Evolutionary conservation across 2,797 vertebrate genomes (phyloP).

Genomic region (Gymnothorax javanicus): DNA sequence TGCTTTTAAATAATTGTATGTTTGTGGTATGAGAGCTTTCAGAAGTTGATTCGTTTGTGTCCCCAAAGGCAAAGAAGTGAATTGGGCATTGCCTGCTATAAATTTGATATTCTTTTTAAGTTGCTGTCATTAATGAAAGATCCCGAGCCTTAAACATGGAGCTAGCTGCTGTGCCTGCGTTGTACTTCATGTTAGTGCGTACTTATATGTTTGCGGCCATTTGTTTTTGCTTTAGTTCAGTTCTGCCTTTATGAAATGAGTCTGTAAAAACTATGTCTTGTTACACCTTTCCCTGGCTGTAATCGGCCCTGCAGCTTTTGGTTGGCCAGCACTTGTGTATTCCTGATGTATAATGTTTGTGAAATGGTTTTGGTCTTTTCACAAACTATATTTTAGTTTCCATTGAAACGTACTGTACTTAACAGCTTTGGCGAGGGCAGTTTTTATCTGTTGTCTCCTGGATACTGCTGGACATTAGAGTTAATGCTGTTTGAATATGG

Average conservation of each 20-base stretch:
- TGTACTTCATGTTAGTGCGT: not conserved
- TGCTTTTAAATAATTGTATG: not conserved
- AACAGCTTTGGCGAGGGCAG: constrained; percentile 56
- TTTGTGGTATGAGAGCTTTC: too few relatives aligned
- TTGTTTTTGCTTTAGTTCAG: not conserved
- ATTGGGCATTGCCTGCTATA: not conserved
- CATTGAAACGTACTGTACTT: constrained; percentile 61
- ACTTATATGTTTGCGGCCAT: not conserved
- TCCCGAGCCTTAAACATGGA: not conserved
- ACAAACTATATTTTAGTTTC: constrained; percentile 61
- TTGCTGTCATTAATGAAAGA: not conserved
- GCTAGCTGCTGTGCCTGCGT: not conserved
- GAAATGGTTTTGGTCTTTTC: constrained; percentile 40
- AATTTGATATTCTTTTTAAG: not conserved
- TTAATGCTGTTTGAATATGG: not conserved
- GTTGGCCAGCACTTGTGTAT: constrained; percentile 28
- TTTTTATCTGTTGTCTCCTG: not conserved
- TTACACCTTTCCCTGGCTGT: not conserved
- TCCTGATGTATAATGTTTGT: constrained; percentile 46
- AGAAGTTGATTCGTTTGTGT: too few relatives aligned
- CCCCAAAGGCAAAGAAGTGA: not conserved
- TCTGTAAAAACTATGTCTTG: not conserved
- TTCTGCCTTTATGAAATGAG: not conserved
- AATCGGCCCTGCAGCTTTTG: not conserved
- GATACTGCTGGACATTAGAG: not conserved